Base-by-base conservation (phyloP, 1,140 invertebrate species). In the Oncopodura yosiiana region DNA sequence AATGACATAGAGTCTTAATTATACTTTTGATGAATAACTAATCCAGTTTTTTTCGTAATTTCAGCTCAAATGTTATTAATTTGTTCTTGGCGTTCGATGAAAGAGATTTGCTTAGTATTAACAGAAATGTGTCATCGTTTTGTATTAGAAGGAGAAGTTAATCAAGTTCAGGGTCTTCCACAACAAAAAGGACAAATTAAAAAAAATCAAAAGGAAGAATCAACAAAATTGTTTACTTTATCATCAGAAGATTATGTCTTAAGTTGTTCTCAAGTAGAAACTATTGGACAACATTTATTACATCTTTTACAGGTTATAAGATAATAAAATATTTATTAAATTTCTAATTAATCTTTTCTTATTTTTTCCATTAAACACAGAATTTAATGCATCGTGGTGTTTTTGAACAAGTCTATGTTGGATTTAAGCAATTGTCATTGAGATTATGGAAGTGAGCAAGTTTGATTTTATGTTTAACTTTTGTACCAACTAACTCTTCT, bases 401-500 rank as follows among this genome's bases (percentile, higher is more conserved):
- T 36, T 95, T 95, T 73, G 93, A 97, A 69, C 86, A 95, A 71
- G 87, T 87, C 4, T 90, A 90, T 70, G 79, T 91, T 51, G 92
- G 89, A 5, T 95, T 94, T 72, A 79, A 77, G 18, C 78, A 81
- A 64, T 70, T 94, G 30, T 83, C 85, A 62, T 67, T 72, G n/a
- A 70, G 74, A 63, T 68, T 87, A 12, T 85, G 80, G 78, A 77
- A 67, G 73, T 78, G 66, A 30, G 24, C n/a, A 11, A 30, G 19
- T 27, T 34, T 41, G 29, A 18, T 16, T 34, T 67, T 64, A n/a
- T n/a, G 49, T 63, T 64, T 49, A 18, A 32, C 11, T 65, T 59
- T 30, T 27, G 37, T 42, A 51, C 29, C 37, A 42, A 32, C 44
- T 43, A 16, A 49, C 6, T 3, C 26, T 39, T 12, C 44, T 36